Percentiles rank a stretch among this genome's conserved stretches.
These are phyloP conservation scores for Eristalinus sepulchralis DNA, from an alignment of 2,888 invertebrate species.

Conservation along the genomic window DNA sequence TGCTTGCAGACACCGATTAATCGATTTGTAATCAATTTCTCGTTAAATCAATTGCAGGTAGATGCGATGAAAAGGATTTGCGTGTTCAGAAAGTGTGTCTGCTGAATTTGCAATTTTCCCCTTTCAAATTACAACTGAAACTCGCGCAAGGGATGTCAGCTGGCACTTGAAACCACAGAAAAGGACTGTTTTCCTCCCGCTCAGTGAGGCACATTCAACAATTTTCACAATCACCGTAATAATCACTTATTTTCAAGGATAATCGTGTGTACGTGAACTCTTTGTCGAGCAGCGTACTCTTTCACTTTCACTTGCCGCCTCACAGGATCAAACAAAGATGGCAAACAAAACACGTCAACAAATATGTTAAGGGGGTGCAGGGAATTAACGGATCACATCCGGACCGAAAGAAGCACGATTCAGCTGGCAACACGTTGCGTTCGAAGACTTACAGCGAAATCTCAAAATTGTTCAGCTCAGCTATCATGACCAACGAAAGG, in stretches of 20 bases:
- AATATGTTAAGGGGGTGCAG: background rate
- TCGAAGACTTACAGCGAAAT: background rate
- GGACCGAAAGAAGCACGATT: background rate
- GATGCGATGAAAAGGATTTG: background rate
- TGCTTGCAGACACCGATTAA: slow-evolving; percentile 14
- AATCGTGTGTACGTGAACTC: background rate
- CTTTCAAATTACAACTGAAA: too few relatives aligned
- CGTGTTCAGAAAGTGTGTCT: background rate
- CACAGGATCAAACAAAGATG: background rate
- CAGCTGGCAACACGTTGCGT: background rate
- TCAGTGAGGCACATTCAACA: slow-evolving; percentile 20
- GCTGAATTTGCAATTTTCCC: background rate
- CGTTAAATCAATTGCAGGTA: slow-evolving; percentile 25
- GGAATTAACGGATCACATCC: background rate
- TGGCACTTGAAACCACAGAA: background rate
- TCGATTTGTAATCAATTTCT: slow-evolving; percentile 47
- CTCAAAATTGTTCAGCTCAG: background rate
- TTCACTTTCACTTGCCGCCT: slow-evolving; percentile 27
- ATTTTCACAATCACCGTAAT: slow-evolving; percentile 7
- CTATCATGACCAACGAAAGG: background rate
- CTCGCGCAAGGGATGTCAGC: background rate
- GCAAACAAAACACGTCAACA: background rate
- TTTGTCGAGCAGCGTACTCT: slow-evolving; percentile 2
- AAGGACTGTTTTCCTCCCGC: background rate
- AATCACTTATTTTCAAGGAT: background rate